Percentiles rank a stretch among this genome's conserved stretches.
Conservation (phyloP, 1,140 invertebrate genomes). For the Panulirus ornatus region DNA sequence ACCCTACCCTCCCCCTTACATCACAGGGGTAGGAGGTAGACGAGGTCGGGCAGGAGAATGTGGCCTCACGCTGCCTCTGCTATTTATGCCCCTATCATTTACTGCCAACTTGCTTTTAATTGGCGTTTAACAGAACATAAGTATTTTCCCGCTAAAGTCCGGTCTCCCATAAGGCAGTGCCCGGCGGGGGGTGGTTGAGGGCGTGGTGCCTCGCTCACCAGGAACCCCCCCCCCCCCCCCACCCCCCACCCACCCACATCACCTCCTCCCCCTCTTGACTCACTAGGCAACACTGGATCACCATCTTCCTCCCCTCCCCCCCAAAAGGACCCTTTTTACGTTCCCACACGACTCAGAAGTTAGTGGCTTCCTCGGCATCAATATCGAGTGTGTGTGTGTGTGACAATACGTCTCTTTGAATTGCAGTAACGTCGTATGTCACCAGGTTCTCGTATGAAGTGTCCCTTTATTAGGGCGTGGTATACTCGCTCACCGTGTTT, state of each 20-base stretch:
- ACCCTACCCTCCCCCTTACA: not conserved
- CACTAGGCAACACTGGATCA: too few species aligned
- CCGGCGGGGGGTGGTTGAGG: not conserved
- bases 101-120: not conserved
- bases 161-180: not conserved
- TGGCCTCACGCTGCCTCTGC: not conserved
- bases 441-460: too few species aligned
- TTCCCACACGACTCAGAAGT: too few species aligned
- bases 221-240: not conserved
- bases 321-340: too few species aligned
- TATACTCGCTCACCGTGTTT: too few species aligned
- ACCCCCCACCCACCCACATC: not conserved
- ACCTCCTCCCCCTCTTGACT: too few species aligned
- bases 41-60: not conserved
- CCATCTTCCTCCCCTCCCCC: too few species aligned
- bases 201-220: not conserved
- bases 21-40: not conserved
- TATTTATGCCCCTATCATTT: not conserved
- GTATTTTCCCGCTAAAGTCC: not conserved
- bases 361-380: too few species aligned
- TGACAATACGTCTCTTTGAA: too few species aligned
- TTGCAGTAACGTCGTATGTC: too few species aligned
- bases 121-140: slow-evolving; percentile 15
- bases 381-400: too few species aligned
- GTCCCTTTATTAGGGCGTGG: too few species aligned